Percentiles rank a stretch among this genome's conserved stretches.
Evolutionary conservation across 92 coral and sea anemone species (phyloP).

Genomic region (Paragorgia papillata): DNA sequence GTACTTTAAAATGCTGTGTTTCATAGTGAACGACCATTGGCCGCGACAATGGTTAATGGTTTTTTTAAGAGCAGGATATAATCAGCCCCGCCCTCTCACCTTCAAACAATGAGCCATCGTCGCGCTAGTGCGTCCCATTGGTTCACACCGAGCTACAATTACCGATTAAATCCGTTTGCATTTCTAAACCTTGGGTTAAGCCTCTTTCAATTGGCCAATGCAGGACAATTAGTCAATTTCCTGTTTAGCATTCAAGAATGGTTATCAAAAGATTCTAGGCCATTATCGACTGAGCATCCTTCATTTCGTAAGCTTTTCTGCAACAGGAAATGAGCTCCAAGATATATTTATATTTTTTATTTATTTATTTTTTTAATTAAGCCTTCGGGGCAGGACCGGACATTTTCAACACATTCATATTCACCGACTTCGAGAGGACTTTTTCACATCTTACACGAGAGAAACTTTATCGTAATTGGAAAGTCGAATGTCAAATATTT

Average conservation of each 20-base stretch:
- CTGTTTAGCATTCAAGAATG: slow-evolving; percentile 36
- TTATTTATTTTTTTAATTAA: slow-evolving; percentile 27
- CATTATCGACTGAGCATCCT: slow-evolving; percentile 17
- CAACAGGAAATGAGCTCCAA: slow-evolving; percentile 29
- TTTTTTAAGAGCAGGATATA: slow-evolving; percentile 90
- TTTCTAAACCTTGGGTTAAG: slow-evolving; percentile 84
- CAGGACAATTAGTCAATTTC: slow-evolving; percentile 96
- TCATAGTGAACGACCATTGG: slow-evolving; percentile 84
- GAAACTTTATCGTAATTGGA: slow-evolving; percentile 19
- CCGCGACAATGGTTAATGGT: slow-evolving; percentile 82
- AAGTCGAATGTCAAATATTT: slow-evolving; percentile 23
- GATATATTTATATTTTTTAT: slow-evolving; percentile 20
- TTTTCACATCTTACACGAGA: not conserved
- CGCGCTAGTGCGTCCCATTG: slow-evolving; percentile 81
- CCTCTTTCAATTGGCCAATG: slow-evolving; percentile 95
- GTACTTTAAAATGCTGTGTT: slow-evolving; percentile 95
- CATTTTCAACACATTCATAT: not conserved
- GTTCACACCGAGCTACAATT: slow-evolving; percentile 81
- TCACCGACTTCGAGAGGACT: not conserved
- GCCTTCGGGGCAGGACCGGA: not conserved
- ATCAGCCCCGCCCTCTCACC: slow-evolving; percentile 92
- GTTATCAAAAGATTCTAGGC: slow-evolving; percentile 24
- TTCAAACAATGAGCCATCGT: slow-evolving; percentile 83
- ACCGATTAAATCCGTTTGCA: slow-evolving; percentile 93
- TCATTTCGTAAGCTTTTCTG: slow-evolving; percentile 3